Evolutionary conservation across 2,113 vertebrate genomes (phyloP), one percentile per base, ranked within the genome.

Genomic region (Benitochromis conjunctus): DNA sequence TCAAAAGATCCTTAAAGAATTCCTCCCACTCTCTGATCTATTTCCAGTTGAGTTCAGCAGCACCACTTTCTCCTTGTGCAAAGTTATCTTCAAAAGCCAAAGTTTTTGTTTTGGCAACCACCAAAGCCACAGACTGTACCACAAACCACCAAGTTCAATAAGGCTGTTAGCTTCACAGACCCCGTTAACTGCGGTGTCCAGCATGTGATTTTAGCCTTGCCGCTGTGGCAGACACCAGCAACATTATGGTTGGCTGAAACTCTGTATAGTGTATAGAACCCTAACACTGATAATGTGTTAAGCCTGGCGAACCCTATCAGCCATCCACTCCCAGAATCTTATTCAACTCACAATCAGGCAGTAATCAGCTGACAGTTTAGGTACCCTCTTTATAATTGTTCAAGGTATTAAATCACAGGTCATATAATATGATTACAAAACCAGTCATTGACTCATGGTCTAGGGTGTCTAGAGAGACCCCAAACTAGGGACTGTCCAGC

Each of bases 31-130:
- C 3, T 7, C n/a, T 24, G n/a, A 24, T 12, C n/a, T 2, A 69
- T 43, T 24, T 69, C 64, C 64, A 69, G 5, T 43, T 43, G 38
- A 43, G 7, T 24, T 43, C 64, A 24, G 36, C 4, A 43, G 11
- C 64, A 69, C 7, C 3, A 43, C n/a, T 41, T 41, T 41, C 36
- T 21, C 19, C 41, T 3, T 24, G 19, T 14, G 62, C 34, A 66
- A 62, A 31, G 0, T 62, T 62, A 0, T 41, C 6, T 21, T 66
- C 62, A 43, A 16, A 26, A 5, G 43, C 1, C 1, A 3, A 43
- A 71, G 13, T 18, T 71, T 46, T 71, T 71, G 41, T 13, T 71
- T 26, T 26, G 13, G 41, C 41, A 0, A 46, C 66, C 62, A 38
- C 34, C 64, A 46, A 71, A 26, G 8, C 41, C 8, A 71, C 26